Evolutionary conservation across 2,797 vertebrate genomes (phyloP).

Genomic region (Sphenodon punctatus): DNA sequence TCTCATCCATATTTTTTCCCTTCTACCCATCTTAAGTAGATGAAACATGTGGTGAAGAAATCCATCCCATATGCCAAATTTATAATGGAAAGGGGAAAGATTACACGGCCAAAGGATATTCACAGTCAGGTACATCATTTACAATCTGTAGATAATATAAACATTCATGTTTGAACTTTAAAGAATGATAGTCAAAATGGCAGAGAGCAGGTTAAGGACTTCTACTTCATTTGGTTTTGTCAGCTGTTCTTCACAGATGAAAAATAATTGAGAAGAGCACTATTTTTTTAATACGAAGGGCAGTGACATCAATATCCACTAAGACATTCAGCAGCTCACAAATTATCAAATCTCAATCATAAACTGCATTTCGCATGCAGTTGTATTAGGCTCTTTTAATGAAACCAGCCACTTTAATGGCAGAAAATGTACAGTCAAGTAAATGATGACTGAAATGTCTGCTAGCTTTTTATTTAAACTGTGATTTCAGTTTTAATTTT

Average conservation of each 20-base stretch:
- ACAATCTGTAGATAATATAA: background rate
- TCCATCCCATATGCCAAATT: background rate
- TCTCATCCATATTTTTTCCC: background rate
- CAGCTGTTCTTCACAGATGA: background rate
- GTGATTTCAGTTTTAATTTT: slow-evolving; percentile 69
- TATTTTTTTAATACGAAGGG: slow-evolving; percentile 10
- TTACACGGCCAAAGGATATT: background rate
- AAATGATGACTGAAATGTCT: slow-evolving; percentile 31
- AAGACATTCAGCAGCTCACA: slow-evolving; percentile 3
- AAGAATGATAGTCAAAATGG: background rate
- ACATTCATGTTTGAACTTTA: background rate
- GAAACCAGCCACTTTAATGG: background rate
- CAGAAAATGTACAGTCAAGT: background rate
- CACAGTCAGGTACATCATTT: background rate
- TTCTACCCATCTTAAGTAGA: background rate
- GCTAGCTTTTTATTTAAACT: slow-evolving; percentile 46
- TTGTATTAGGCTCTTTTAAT: background rate
- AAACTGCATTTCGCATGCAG: background rate
- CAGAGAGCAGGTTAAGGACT: background rate
- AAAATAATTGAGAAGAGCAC: slow-evolving; percentile 24
- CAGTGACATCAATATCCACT: background rate
- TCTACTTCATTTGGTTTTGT: background rate
- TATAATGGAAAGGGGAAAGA: background rate
- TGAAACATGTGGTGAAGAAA: background rate
- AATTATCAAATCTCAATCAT: background rate